Conservation (phyloP, 1,140 invertebrate species). For the Drosophila burlai region DNA sequence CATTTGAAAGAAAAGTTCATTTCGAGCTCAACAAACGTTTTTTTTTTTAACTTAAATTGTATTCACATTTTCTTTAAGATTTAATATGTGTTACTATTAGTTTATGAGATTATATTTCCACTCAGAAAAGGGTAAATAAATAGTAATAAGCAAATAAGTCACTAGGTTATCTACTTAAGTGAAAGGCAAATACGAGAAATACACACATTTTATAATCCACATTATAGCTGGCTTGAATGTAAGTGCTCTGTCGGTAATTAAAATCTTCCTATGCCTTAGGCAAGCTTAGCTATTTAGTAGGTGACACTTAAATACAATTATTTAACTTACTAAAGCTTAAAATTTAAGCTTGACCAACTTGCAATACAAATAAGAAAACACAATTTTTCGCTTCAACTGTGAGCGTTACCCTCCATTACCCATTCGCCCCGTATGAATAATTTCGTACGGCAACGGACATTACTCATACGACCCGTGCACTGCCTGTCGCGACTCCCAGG, state of each 20-base stretch:
- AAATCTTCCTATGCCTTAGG: neutral
- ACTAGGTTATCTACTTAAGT: neutral
- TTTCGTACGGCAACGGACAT: constrained; percentile 33
- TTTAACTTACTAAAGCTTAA: constrained; percentile 1
- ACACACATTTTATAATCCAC: neutral
- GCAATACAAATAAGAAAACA: neutral
- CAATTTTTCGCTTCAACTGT: constrained; percentile 3
- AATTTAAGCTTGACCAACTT: constrained; percentile 8
- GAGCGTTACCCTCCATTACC: neutral
- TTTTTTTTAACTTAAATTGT: too few species aligned
- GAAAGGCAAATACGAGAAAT: neutral
- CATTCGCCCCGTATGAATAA: constrained; percentile 33
- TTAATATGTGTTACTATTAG: too few species aligned
- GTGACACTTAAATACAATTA: neutral
- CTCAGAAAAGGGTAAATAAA: too few species aligned
- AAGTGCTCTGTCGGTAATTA: neutral
- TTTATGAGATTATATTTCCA: too few species aligned
- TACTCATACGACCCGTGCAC: constrained; percentile 43
- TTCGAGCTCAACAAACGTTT: too few species aligned
- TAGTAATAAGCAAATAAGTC: too few species aligned
- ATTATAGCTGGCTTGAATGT: neutral
- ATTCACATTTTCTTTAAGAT: too few species aligned
- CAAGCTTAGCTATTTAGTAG: neutral
- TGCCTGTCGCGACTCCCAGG: constrained; percentile 5
- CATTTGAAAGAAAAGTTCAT: too few species aligned